Evolutionary conservation across 2,797 vertebrate genomes (phyloP).

Genomic region (Anolis apletophallus): DNA sequence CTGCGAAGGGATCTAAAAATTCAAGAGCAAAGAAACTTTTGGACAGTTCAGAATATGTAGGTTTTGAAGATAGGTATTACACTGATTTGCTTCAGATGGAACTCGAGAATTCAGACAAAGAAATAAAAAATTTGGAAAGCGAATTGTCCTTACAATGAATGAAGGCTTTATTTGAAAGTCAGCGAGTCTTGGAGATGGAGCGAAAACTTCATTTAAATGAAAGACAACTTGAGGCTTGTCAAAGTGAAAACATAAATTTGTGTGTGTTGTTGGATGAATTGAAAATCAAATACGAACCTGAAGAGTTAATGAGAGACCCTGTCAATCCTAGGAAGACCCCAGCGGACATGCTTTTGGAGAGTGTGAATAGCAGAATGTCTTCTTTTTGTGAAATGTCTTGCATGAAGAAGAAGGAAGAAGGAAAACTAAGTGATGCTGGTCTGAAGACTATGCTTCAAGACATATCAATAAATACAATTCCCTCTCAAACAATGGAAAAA

Average conservation of each 20-base stretch:
- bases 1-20: conserved; percentile 79
- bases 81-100: conserved; percentile 92
- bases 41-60: conserved; percentile 11
- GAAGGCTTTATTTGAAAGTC: conserved; percentile 94
- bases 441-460: conserved; percentile 34
- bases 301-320: conserved; percentile 72
- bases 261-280: conserved; percentile 89
- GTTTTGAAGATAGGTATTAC: conserved; percentile 84
- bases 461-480: conserved; percentile 1
- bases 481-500: conserved; percentile 33
- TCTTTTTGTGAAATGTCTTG: conserved; percentile 34
- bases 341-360: conserved; percentile 58
- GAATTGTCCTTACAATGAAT: conserved; percentile 93
- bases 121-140: conserved; percentile 84
- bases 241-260: conserved; percentile 91
- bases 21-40: conserved; percentile 62
- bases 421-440: conserved; percentile 12
- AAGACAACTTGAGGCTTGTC: conserved; percentile 85
- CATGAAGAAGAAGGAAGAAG: conserved; percentile 42
- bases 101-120: conserved; percentile 88
- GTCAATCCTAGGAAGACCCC: conserved; percentile 80
- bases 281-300: conserved; percentile 91
- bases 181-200: conserved; percentile 91
- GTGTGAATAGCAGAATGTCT: conserved; percentile 39
- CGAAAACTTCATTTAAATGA: conserved; percentile 91